These are phyloP conservation scores for Cochlearius cochlearius DNA, from an alignment of 2,113 vertebrate species.

Conservation along the genomic window DNA sequence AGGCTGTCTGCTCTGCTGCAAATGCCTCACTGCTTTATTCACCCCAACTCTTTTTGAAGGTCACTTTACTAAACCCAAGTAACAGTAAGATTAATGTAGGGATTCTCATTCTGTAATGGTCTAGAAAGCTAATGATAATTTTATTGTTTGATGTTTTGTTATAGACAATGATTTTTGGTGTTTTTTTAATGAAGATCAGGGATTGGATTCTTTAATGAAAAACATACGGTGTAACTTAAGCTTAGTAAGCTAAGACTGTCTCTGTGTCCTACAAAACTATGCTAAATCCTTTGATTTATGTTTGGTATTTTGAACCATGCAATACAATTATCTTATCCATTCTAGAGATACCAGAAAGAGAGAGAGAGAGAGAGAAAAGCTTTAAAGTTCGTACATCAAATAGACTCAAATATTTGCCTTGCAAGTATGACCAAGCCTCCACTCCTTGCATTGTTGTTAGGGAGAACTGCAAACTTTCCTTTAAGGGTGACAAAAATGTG, in stretches of 20 bases:
- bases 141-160: conserved; percentile 60
- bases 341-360: neutral
- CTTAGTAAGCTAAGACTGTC: conserved; percentile 18
- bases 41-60: conserved; percentile 39
- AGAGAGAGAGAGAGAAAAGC: neutral
- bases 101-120: conserved; percentile 15
- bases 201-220: conserved; percentile 40
- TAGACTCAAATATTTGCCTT: neutral
- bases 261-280: conserved; percentile 33
- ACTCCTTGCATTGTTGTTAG: neutral
- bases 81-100: conserved; percentile 34
- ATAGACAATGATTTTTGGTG: conserved; percentile 17
- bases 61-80: conserved; percentile 43
- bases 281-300: conserved; percentile 32
- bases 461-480: neutral
- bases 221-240: conserved; percentile 43
- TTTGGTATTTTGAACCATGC: neutral
- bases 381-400: neutral
- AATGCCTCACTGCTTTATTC: conserved; percentile 8
- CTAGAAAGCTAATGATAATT: conserved; percentile 50
- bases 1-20: neutral
- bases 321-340: neutral
- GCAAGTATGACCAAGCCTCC: neutral
- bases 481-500: neutral
- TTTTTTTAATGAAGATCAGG: conserved; percentile 9